A percentile compares a stretch with the other conserved stretches of the same genome.
These are phyloP conservation scores for Cepaea nemoralis DNA, from an alignment of 1,140 invertebrate species.

Conservation along the genomic window DNA sequence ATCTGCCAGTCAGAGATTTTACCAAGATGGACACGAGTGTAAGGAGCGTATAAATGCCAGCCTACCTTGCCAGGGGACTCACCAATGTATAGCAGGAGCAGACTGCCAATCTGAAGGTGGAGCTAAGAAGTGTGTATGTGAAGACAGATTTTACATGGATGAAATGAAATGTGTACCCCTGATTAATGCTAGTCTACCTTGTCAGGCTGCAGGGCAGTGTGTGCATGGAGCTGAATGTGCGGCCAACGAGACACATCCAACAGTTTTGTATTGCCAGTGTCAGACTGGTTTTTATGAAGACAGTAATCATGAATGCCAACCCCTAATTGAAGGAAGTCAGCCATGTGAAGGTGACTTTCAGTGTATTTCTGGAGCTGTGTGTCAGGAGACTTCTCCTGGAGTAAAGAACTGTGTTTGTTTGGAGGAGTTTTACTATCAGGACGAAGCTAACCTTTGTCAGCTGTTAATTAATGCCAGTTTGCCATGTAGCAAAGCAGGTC, in stretches of 20 bases:
- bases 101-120: background rate
- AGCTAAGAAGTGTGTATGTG: constrained; percentile 14
- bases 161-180: constrained; percentile 24
- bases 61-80: constrained; percentile 18
- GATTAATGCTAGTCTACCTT: constrained; percentile 39
- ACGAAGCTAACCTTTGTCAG: constrained; percentile 17
- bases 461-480: constrained; percentile 31
- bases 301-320: constrained; percentile 5
- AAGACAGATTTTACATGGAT: constrained; percentile 13
- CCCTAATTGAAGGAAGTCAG: background rate
- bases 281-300: constrained; percentile 27
- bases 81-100: constrained; percentile 37
- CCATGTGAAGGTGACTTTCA: constrained; percentile 15
- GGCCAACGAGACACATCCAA: constrained; percentile 10
- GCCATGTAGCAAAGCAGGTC: constrained; percentile 35
- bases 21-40: constrained; percentile 35
- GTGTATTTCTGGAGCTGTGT: constrained; percentile 20
- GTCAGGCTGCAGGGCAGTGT: constrained; percentile 38
- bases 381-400: background rate
- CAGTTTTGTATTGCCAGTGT: constrained; percentile 33
- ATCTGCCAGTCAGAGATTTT: constrained; percentile 36
- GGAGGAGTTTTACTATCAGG: constrained; percentile 17
- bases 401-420: constrained; percentile 26
- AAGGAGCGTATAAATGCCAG: background rate
- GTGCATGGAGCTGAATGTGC: constrained; percentile 36